Conservation (phyloP, 2,113 vertebrate genomes). For the Heterocephalus glaber region DNA sequence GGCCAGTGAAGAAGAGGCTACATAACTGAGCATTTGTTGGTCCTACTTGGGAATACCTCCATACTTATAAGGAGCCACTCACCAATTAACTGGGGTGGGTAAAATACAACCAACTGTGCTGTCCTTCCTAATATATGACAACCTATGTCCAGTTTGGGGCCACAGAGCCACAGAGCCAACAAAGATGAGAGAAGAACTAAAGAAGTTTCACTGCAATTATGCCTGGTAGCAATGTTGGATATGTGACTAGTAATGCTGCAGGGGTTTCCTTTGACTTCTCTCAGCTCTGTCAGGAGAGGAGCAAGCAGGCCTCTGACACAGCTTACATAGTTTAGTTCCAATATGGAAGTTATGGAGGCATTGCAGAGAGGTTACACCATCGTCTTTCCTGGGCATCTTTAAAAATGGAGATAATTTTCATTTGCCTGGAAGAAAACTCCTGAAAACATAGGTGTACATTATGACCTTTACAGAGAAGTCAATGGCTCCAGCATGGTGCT, state of each 20-base stretch:
- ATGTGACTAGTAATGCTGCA: background rate
- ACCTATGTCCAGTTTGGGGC: conserved; percentile 6
- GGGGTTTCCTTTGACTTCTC: background rate
- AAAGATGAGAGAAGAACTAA: background rate
- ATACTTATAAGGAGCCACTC: background rate
- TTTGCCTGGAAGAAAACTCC: conserved; percentile 2
- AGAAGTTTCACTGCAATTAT: background rate
- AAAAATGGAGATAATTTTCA: background rate
- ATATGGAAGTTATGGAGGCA: background rate
- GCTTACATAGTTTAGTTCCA: background rate
- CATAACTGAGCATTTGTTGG: background rate
- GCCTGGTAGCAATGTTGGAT: background rate
- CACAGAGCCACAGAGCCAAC: conserved; percentile 17
- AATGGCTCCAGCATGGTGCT: background rate
- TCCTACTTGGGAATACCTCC: background rate
- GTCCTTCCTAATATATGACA: background rate
- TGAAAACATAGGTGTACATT: conserved; percentile 43
- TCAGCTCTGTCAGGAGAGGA: background rate
- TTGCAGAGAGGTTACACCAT: background rate
- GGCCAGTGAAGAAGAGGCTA: background rate
- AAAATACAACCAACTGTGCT: background rate
- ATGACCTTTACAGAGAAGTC: conserved; percentile 64
- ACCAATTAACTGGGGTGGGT: background rate
- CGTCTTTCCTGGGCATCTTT: background rate
- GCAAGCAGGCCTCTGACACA: background rate